Evolutionary conservation across 2,113 vertebrate genomes (phyloP).

Genomic region (Aptenodytes patagonicus): DNA sequence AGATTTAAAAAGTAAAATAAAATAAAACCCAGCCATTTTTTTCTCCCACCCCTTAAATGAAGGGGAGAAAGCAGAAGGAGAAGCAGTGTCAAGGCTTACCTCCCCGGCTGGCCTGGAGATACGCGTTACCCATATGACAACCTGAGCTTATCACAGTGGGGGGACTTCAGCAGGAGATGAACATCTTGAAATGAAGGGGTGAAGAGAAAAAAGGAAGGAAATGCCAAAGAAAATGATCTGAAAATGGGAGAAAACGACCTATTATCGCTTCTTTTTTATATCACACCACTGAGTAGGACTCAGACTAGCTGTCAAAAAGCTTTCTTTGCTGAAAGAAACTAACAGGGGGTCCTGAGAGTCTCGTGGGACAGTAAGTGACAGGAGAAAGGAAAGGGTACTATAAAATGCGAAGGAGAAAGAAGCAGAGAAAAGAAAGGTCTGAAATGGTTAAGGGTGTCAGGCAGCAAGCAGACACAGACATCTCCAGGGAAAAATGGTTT

Average conservation of each 20-base stretch:
- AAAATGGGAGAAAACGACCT: conserved; percentile 50
- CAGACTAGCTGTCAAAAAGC: conserved; percentile 50
- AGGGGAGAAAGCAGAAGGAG: not conserved
- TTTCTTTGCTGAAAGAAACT: not conserved
- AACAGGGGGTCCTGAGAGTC: conserved; percentile 3
- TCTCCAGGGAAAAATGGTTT: not conserved
- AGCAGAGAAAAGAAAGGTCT: not conserved
- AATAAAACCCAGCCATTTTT: not conserved
- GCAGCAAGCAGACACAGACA: not conserved
- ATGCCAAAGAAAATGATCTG: not conserved
- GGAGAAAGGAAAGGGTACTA: not conserved
- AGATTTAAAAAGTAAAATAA: not conserved
- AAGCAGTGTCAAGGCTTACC: not conserved
- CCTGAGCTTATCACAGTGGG: conserved; percentile 23
- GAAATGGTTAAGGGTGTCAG: not conserved
- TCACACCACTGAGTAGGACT: conserved; percentile 3
- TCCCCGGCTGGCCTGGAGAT: not conserved
- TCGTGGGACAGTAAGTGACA: not conserved
- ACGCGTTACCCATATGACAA: not conserved
- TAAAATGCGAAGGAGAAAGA: not conserved
- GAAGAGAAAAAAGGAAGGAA: not conserved
- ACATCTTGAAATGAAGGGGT: not conserved
- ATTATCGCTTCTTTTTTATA: not conserved
- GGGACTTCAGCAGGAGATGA: not conserved
- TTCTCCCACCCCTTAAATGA: not conserved